Conservation (phyloP, 2,797 vertebrate species). For the Margarornis squamiger region DNA sequence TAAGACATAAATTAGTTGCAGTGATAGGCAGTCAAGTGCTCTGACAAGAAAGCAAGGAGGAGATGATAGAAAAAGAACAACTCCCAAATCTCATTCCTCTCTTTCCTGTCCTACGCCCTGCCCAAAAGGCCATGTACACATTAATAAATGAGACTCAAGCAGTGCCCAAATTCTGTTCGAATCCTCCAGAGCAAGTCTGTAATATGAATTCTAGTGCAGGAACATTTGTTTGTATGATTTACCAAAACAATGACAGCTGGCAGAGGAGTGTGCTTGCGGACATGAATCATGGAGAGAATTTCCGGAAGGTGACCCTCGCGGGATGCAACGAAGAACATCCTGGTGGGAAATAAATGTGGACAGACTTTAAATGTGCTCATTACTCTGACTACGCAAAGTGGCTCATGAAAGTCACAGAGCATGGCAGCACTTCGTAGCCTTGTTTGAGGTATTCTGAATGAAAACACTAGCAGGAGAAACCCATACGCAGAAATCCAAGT, state of each 20-base stretch:
- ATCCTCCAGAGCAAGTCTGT: slow-evolving; percentile 12
- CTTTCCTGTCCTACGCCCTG: not conserved
- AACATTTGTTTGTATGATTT: slow-evolving; percentile 76
- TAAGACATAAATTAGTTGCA: slow-evolving; percentile 25
- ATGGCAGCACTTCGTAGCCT: not conserved
- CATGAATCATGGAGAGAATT: slow-evolving; percentile 95
- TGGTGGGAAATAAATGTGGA: slow-evolving; percentile 76
- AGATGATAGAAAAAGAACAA: slow-evolving; percentile 2
- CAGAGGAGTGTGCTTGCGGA: slow-evolving; percentile 92
- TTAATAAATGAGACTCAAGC: slow-evolving; percentile 39
- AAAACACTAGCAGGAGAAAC: not conserved
- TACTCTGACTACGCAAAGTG: slow-evolving; percentile 29
- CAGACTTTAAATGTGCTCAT: slow-evolving; percentile 71
- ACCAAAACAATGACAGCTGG: slow-evolving; percentile 94
- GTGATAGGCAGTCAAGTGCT: not conserved
- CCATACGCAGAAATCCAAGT: not conserved
- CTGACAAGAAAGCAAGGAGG: not conserved
- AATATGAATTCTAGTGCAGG: slow-evolving; percentile 20
- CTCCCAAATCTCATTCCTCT: slow-evolving; percentile 9
- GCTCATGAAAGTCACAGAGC: slow-evolving; percentile 52
- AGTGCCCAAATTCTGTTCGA: slow-evolving; percentile 24
- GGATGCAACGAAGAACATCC: slow-evolving; percentile 94
- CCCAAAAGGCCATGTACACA: not conserved
- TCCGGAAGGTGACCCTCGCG: slow-evolving; percentile 96
- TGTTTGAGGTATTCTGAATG: not conserved